Evolutionary conservation across 2,888 invertebrate genomes (phyloP), one percentile per base, ranked within the genome.

Genomic region (Tanypteryx hageni): DNA sequence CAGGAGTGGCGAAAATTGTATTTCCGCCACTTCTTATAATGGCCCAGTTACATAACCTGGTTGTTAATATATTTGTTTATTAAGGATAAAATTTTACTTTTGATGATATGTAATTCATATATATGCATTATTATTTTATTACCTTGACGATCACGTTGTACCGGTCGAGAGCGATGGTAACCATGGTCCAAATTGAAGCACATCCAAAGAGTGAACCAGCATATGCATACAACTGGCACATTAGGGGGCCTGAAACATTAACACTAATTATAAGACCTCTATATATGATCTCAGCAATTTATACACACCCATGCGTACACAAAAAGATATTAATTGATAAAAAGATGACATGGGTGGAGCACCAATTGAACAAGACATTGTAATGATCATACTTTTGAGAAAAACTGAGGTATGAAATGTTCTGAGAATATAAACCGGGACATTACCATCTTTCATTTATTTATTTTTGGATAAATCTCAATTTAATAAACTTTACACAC

Each of bases 121-220:
- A 7, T 16, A 61, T 61, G 59, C 14, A 7, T 61, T 16, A 61
- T 61, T 22, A 68, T 18, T n/a, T n/a, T 16, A 64, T 64, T 64
- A 68, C 68, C 93, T 96, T 96, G 0, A 97, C 97, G 94, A 97
- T 97, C 85, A 97, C 97, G 93, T 96, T 96, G 94, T 97, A 97
- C 22, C 97, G 95, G 95, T 97, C 97, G 89, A 96, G 94, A 68
- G 97, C 96, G 92, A 97, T 96, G 93, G 96, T 95, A 0, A 96
- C 96, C 96, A 97, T 96, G 0, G 96, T 96, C 96, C 96, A 97
- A 93, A 97, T 97, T 92, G 97, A 97, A 82, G 96, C 96, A 93
- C 97, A 96, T 27, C 97, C 97, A 93, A 96, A 97, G 64, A 97
- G 95, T 0, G 97, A 97, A 10, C 97, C 97, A 93, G 96, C 95